Evolutionary conservation across 2,797 vertebrate genomes (phyloP).

Genomic region (Notamacropus eugenii): DNA sequence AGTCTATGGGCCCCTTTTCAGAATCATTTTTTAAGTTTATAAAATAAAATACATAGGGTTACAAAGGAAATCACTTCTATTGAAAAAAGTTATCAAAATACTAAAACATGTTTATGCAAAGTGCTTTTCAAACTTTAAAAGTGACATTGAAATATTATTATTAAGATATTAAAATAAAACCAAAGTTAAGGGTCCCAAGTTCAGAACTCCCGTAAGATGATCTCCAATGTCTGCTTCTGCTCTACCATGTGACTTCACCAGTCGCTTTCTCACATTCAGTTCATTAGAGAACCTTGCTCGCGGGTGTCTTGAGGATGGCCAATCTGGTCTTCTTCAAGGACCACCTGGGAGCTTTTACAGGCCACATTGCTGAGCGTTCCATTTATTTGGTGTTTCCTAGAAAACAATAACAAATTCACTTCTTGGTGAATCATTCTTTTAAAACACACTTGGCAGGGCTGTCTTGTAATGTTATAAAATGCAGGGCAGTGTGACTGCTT

Average conservation of each 20-base stretch:
- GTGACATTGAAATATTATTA: background rate
- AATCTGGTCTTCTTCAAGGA: background rate
- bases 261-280: background rate
- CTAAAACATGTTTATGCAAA: background rate
- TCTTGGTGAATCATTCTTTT: constrained; percentile 3
- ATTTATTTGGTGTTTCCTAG: background rate
- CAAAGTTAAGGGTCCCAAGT: background rate
- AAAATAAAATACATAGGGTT: constrained; percentile 2
- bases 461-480: constrained; percentile 48
- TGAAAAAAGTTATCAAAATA: background rate
- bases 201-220: background rate
- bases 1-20: background rate
- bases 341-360: background rate
- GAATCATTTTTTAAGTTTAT: constrained; percentile 12
- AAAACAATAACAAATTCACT: background rate
- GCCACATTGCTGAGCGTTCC: background rate
- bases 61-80: background rate
- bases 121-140: background rate
- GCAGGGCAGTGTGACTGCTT: constrained; percentile 54
- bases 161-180: background rate
- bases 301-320: background rate
- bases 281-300: background rate
- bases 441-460: background rate
- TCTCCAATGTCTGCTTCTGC: background rate
- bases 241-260: background rate